Percentiles rank a stretch among this genome's conserved stretches.
phyloP scores from a whole-genome alignment of 2,797 vertebrate genomes.

The Acestrorhynchus altus region DNA sequence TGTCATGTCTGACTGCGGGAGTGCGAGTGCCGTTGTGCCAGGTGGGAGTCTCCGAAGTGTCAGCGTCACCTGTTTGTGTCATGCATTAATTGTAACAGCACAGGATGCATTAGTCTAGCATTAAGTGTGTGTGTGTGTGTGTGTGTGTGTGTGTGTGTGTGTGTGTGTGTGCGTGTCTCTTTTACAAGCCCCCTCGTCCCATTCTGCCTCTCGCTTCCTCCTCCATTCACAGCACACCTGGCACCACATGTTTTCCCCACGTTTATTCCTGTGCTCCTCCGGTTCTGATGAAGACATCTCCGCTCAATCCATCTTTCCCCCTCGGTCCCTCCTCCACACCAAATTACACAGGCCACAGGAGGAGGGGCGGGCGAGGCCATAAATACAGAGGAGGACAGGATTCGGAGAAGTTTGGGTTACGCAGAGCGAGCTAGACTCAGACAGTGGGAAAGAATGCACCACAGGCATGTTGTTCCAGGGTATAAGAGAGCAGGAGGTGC shows the following conservation, averaged over 20 bases:
- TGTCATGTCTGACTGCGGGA: neutral
- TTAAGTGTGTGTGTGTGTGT: conserved; percentile 24
- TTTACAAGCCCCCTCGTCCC: conserved; percentile 41
- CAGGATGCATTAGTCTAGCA: conserved; percentile 43
- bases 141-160: too few species aligned
- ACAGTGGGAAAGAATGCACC: too few species aligned
- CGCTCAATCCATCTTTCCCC: conserved; percentile 53
- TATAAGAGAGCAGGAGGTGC: too few species aligned
- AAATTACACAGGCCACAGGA: conserved; percentile 68
- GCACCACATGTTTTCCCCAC: conserved; percentile 8
- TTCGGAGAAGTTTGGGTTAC: neutral
- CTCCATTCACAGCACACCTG: conserved; percentile 41
- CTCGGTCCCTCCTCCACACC: conserved; percentile 58
- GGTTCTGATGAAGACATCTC: conserved; percentile 56
- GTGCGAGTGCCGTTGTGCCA: neutral
- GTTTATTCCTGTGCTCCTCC: conserved; percentile 37
- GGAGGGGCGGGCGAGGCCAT: conserved; percentile 55
- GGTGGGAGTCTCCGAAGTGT: conserved; percentile 29
- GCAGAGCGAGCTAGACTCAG: too few species aligned
- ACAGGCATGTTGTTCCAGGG: too few species aligned
- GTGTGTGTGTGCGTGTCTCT: neutral
- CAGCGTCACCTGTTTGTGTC: conserved; percentile 10
- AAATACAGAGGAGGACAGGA: conserved; percentile 51
- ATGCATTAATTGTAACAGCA: conserved; percentile 22
- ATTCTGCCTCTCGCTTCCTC: conserved; percentile 47